phyloP scores from a whole-genome alignment of 2,797 vertebrate genomes.

The Centropyge bicolor region DNA sequence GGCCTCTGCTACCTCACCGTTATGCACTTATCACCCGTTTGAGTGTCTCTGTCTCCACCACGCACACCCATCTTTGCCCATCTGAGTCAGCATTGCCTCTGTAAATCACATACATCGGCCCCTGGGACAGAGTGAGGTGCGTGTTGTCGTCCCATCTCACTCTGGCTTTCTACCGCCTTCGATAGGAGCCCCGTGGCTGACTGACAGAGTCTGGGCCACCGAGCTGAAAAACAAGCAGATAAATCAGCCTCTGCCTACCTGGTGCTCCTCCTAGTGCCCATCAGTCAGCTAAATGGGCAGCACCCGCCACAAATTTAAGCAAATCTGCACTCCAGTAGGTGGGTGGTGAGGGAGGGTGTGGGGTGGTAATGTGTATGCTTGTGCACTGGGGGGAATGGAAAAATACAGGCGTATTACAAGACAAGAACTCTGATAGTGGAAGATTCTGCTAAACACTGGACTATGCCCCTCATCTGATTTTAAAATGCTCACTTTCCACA shows the following conservation, averaged over 20 bases:
- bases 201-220: conserved; percentile 64
- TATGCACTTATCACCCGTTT: conserved; percentile 28
- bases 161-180: conserved; percentile 33
- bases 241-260: conserved; percentile 70
- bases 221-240: conserved; percentile 78
- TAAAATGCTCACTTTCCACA: not conserved
- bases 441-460: not conserved
- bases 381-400: conserved; percentile 18
- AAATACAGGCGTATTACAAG: not conserved
- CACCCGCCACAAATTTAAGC: conserved; percentile 66
- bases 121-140: conserved; percentile 24
- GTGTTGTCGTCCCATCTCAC: conserved; percentile 10
- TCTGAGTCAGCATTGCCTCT: conserved; percentile 59
- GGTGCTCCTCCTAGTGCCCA: conserved; percentile 55
- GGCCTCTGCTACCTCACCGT: conserved; percentile 31
- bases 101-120: conserved; percentile 57
- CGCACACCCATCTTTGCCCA: conserved; percentile 17
- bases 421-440: not conserved
- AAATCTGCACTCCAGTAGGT: conserved; percentile 35
- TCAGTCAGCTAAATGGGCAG: conserved; percentile 75
- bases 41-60: conserved; percentile 36
- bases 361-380: conserved; percentile 22
- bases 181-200: conserved; percentile 61
- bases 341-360: conserved; percentile 24
- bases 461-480: not conserved